A percentile compares a stretch with the other conserved stretches of the same genome.
These are phyloP conservation scores for Nomada ruficornis DNA, from an alignment of 2,888 invertebrate species.

Conservation along the genomic window DNA sequence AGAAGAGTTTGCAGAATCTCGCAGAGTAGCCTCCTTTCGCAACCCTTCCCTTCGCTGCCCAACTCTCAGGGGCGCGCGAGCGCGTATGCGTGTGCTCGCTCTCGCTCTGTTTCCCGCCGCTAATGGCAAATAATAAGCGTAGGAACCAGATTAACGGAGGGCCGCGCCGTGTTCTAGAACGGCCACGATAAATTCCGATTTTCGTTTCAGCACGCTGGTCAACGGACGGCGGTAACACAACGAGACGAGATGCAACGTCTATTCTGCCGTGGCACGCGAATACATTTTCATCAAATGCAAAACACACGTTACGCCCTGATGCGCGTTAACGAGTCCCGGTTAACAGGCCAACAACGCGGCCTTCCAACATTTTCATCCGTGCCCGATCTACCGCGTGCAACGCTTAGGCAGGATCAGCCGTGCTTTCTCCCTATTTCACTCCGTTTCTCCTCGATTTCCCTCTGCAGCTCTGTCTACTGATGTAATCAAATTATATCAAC, in stretches of 20 bases:
- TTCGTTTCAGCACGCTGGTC: conserved; percentile 13
- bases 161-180: conserved; percentile 24
- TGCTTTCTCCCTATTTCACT: neutral
- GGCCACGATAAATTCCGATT: conserved; percentile 52
- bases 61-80: neutral
- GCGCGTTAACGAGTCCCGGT: conserved; percentile 47
- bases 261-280: conserved; percentile 11
- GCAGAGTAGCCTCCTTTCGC: neutral
- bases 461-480: neutral
- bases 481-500: conserved; percentile 37
- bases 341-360: conserved; percentile 18
- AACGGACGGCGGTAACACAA: conserved; percentile 13
- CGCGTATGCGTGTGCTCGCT: too few species aligned
- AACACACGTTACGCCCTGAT: conserved; percentile 45
- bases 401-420: neutral
- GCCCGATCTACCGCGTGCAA: conserved; percentile 16
- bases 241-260: conserved; percentile 1
- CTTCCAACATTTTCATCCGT: conserved; percentile 31
- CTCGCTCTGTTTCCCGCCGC: neutral
- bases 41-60: neutral
- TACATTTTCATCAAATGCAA: conserved; percentile 63
- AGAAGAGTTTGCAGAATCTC: conserved; percentile 36
- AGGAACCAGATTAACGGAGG: conserved; percentile 38
- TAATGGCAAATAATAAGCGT: conserved; percentile 44
- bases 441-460: neutral